These are phyloP conservation scores for Hemicrepidius hirtus DNA, from an alignment of 2,888 invertebrate species.

Conservation along the genomic window DNA sequence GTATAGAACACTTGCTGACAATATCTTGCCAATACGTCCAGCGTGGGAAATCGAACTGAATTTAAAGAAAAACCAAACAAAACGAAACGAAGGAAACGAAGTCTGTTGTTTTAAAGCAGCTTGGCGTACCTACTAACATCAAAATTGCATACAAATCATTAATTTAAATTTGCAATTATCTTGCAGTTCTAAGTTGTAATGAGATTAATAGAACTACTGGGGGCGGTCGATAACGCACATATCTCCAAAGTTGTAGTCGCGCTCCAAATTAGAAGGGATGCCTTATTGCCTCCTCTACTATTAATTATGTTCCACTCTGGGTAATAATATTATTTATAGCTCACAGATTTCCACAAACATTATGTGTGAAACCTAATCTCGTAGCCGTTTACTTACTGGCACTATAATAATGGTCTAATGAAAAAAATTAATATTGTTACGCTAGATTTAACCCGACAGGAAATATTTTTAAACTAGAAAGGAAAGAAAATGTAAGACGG, in stretches of 20 bases:
- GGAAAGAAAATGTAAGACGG: neutral
- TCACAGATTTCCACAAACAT: constrained; percentile 55
- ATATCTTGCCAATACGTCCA: constrained; percentile 56
- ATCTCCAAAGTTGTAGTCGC: constrained; percentile 56
- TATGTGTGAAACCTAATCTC: constrained; percentile 38
- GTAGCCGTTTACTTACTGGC: constrained; percentile 4
- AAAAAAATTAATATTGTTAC: neutral
- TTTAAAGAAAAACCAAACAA: constrained; percentile 28
- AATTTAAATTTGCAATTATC: constrained; percentile 52
- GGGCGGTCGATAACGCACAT: constrained; percentile 59
- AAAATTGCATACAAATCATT: constrained; percentile 49
- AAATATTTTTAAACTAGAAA: neutral
- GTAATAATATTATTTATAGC: constrained; percentile 63
- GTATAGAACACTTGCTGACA: constrained; percentile 59
- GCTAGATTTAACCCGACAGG: neutral
- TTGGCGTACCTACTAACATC: neutral
- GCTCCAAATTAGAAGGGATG: constrained; percentile 60
- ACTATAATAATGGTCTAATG: neutral
- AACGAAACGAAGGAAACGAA: neutral
- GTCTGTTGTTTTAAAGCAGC: neutral
- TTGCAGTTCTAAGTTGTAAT: constrained; percentile 56
- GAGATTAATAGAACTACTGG: constrained; percentile 55
- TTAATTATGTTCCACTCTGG: constrained; percentile 65
- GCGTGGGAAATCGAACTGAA: constrained; percentile 36
- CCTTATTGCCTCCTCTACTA: constrained; percentile 60